Percentiles rank a stretch among this genome's conserved stretches.
These are phyloP conservation scores for Dendrocincla fuliginosa DNA, from an alignment of 2,797 vertebrate species.

Conservation along the genomic window DNA sequence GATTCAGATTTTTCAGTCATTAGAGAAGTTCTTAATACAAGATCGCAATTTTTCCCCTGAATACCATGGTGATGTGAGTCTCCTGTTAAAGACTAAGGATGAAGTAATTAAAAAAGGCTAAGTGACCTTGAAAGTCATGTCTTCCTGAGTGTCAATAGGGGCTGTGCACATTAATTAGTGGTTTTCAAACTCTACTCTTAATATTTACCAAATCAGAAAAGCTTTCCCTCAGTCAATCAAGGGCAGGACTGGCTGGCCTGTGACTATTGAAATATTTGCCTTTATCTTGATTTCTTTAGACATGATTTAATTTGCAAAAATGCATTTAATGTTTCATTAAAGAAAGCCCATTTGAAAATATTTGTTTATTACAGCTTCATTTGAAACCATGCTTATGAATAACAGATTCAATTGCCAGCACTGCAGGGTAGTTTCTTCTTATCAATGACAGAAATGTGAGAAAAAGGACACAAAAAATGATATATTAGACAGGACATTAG, in stretches of 20 bases:
- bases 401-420: neutral
- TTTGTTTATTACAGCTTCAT: neutral
- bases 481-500: neutral
- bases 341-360: neutral
- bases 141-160: neutral
- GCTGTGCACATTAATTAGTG: slow-evolving; percentile 22
- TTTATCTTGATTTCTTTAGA: neutral
- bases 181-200: slow-evolving; percentile 26
- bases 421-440: neutral
- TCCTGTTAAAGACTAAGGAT: neutral
- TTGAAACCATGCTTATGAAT: neutral
- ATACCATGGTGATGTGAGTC: neutral
- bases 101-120: slow-evolving; percentile 21
- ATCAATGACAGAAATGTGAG: neutral
- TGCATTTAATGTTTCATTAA: neutral
- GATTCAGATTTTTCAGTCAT: neutral
- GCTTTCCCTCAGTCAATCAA: neutral
- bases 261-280: neutral
- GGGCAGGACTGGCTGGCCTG: neutral
- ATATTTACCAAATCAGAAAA: slow-evolving; percentile 39
- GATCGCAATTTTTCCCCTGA: neutral
- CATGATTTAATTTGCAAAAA: neutral
- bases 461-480: neutral
- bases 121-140: slow-evolving; percentile 9
- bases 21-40: neutral